These are phyloP conservation scores for Criorhina ranunculi DNA, from an alignment of 2,888 invertebrate genomes.

Conservation along the genomic window DNA sequence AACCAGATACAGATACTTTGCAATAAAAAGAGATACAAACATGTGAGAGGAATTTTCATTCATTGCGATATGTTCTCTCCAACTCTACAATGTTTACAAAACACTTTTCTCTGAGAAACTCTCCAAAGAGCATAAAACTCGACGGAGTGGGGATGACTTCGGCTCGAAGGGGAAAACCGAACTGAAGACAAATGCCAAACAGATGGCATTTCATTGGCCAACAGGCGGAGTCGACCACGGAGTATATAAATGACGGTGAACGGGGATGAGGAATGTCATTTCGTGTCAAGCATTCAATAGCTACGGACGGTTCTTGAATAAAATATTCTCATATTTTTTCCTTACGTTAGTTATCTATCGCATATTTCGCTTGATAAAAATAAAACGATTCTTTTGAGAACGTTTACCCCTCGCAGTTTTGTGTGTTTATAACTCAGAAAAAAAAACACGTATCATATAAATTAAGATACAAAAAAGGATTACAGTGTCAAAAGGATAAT, in stretches of 20 bases:
- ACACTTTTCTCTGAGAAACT: slow-evolving; percentile 28
- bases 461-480: slow-evolving; percentile 58
- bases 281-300: slow-evolving; percentile 79
- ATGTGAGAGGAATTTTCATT: slow-evolving; percentile 68
- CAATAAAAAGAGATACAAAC: slow-evolving; percentile 56
- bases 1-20: slow-evolving; percentile 52
- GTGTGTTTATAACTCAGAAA: slow-evolving; percentile 38
- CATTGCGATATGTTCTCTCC: slow-evolving; percentile 60
- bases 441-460: slow-evolving; percentile 16
- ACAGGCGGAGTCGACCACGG: slow-evolving; percentile 80
- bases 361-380: slow-evolving; percentile 38
- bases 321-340: too few species aligned
- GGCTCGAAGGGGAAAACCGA: slow-evolving; percentile 73
- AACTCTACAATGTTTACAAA: slow-evolving; percentile 76
- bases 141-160: slow-evolving; percentile 70
- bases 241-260: slow-evolving; percentile 81
- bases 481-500: slow-evolving; percentile 58
- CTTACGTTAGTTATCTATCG: slow-evolving; percentile 45
- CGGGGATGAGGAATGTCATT: slow-evolving; percentile 80
- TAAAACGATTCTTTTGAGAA: slow-evolving; percentile 44
- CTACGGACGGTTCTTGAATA: slow-evolving; percentile 66
- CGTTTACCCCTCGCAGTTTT: slow-evolving; percentile 62
- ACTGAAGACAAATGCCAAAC: slow-evolving; percentile 74
- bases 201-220: slow-evolving; percentile 76
- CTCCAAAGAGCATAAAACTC: slow-evolving; percentile 51